Evolutionary conservation across 2,797 vertebrate genomes (phyloP), one percentile per base, ranked within the genome.

Genomic region (Anabacerthia variegaticeps): DNA sequence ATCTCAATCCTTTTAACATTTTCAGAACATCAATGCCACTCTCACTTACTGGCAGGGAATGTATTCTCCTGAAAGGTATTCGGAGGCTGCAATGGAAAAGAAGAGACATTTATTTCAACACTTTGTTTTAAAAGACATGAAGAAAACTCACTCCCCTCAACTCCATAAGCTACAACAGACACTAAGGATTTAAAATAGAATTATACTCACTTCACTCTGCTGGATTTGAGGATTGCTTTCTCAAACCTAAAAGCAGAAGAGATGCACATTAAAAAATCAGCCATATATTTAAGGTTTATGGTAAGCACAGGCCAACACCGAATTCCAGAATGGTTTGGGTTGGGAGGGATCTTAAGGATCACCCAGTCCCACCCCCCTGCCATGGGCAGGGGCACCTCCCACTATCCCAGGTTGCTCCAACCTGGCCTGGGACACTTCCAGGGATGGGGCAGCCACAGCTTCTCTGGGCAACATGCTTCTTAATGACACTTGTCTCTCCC

Each of bases 31-130:
- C 30, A 39, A 6, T 1, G 27, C 20, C 63, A 58, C 73, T 75
- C 75, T 65, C 72, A 95, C 99, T 98, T 98, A 99, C 99, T 5
- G 99, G 99, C 66, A 99, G 97, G 1, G 98, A 99, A 90, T 98
- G 98, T 93, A 98, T 99, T 97, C 99, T 99, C 89, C 98, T 97
- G 96, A 99, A 97, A 39, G 99, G 98, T 87, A 98, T 95, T 83
- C 97, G 98, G 71, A 98, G 96, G 72, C 97, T 98, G 41, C 89
- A 97, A 94, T 1, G 0, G 41, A 30, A 72, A 54, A 69, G 68
- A 95, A 96, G 12, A 36, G 49, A 93, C 6, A 46, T 37, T 69
- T 44, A 71, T 23, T 32, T 62, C 74, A 89, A 24, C 1, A 19
- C 44, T 41, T 23, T 56, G 66, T 7, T 80, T 73, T 36, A 39